Percentiles rank a stretch among this genome's conserved stretches.
Conservation (phyloP, 1,140 invertebrate species). For the Megalopta genalis region DNA sequence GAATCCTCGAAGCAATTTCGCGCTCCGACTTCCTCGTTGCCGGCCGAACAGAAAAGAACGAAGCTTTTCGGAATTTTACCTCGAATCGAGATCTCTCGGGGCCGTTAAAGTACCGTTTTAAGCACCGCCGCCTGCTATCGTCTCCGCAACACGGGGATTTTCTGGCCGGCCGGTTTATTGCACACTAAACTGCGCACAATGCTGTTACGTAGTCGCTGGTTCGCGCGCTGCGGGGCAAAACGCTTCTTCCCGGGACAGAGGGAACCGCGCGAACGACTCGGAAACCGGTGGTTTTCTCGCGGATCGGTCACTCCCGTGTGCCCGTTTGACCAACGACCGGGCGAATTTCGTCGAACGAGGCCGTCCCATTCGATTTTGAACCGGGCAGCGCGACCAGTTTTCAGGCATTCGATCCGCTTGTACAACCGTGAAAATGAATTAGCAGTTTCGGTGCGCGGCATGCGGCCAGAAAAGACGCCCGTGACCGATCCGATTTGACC, state of each 20-base stretch:
- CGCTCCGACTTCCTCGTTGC: neutral
- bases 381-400: neutral
- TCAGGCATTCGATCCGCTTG: neutral
- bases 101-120: conserved; percentile 20
- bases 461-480: too few relatives aligned
- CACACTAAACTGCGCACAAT: conserved; percentile 12
- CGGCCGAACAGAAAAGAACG: too few relatives aligned
- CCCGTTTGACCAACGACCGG: too few relatives aligned
- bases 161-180: conserved; percentile 6
- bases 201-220: neutral
- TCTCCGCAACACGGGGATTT: neutral
- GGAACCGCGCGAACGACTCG: neutral
- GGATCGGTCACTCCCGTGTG: neutral
- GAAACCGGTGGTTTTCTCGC: neutral
- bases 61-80: neutral
- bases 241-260: neutral
- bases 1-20: neutral
- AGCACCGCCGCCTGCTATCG: neutral
- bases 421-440: neutral
- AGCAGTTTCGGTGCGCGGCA: neutral
- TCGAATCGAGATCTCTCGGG: neutral
- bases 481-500: neutral
- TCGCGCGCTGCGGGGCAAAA: neutral
- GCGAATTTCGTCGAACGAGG: neutral
- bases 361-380: neutral